Evolutionary conservation across 1,140 invertebrate species (phyloP).

Genomic region (Magallana ariakensis): DNA sequence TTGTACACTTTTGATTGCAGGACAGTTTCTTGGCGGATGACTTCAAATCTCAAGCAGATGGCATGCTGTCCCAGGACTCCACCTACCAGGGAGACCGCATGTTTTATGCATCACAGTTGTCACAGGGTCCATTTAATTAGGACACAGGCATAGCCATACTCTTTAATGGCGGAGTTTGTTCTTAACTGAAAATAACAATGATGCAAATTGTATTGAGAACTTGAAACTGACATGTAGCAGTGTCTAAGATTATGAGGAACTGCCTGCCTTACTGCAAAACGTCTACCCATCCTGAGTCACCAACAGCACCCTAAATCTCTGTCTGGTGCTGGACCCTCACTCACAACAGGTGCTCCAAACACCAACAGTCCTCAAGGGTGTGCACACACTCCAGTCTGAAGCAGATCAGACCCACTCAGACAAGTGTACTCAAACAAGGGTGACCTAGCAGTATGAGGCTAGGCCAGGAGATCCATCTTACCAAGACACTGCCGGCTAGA

Average conservation of each 20-base stretch:
- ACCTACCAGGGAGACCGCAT: conserved; percentile 91
- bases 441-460: conserved; percentile 31
- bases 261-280: conserved; percentile 22
- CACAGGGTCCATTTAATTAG: conserved; percentile 81
- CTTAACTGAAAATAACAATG: conserved; percentile 43
- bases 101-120: conserved; percentile 83
- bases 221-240: conserved; percentile 42
- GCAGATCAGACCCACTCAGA: conserved; percentile 3
- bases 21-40: conserved; percentile 92
- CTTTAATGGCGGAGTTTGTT: conserved; percentile 32
- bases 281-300: conserved; percentile 28
- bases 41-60: conserved; percentile 96
- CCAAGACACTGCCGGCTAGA: conserved; percentile 30
- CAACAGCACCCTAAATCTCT: neutral
- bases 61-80: conserved; percentile 95
- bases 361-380: conserved; percentile 9
- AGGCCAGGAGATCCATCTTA: conserved; percentile 14
- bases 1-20: conserved; percentile 80
- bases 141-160: conserved; percentile 37
- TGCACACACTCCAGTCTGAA: neutral
- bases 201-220: conserved; percentile 44
- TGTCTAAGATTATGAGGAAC: conserved; percentile 37
- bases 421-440: conserved; percentile 29
- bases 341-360: conserved; percentile 3
- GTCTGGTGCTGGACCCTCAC: conserved; percentile 3